Evolutionary conservation across 2,113 vertebrate genomes (phyloP).

Genomic region (Sander lucioperca): DNA sequence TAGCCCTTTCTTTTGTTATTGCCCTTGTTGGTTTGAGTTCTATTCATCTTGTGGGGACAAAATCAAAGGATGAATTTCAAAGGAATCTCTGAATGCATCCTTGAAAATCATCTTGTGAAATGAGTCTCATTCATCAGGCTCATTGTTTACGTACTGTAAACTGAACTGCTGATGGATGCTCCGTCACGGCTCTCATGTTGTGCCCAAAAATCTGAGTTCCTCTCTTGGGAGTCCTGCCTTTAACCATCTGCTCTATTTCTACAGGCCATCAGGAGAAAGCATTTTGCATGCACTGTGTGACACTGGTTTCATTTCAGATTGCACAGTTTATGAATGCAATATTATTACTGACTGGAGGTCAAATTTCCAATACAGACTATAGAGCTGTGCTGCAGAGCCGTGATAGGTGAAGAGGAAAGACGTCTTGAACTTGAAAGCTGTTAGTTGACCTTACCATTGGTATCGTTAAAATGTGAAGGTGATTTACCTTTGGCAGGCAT

Average conservation of each 20-base stretch:
- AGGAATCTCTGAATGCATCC: constrained; percentile 14
- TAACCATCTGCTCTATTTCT: constrained; percentile 29
- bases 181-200: not conserved
- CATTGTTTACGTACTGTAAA: not conserved
- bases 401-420: not conserved
- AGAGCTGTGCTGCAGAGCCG: not conserved
- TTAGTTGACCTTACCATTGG: not conserved
- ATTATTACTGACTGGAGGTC: constrained; percentile 20
- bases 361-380: not conserved
- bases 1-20: constrained; percentile 3
- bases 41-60: constrained; percentile 17
- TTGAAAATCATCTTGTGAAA: constrained; percentile 15
- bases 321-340: constrained; percentile 30
- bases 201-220: not conserved
- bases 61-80: constrained; percentile 28
- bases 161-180: constrained; percentile 3
- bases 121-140: not conserved
- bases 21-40: constrained; percentile 1
- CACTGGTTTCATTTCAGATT: constrained; percentile 24
- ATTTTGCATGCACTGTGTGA: not conserved
- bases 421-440: not conserved
- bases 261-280: not conserved
- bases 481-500: not conserved
- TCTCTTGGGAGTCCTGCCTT: constrained; percentile 12
- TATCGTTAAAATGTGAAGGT: not conserved